Evolutionary conservation across 2,113 vertebrate genomes (phyloP).

Genomic region (Lipophrys pholis): DNA sequence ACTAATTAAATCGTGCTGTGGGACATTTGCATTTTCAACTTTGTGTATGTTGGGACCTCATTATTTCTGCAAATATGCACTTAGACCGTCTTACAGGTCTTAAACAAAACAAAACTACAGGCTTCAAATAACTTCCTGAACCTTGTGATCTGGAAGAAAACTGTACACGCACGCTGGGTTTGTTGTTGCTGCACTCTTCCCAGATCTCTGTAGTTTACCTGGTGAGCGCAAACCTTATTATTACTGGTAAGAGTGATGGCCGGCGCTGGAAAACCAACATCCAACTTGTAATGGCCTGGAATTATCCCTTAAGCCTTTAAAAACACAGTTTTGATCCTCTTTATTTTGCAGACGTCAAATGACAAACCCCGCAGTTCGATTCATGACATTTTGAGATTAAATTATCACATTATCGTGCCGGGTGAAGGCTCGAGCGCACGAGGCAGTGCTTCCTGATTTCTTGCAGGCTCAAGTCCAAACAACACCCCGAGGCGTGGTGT

Average conservation of each 20-base stretch:
- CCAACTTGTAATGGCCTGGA: background rate
- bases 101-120: no score
- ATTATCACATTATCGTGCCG: background rate
- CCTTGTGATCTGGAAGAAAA: no score
- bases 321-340: slow-evolving; percentile 3
- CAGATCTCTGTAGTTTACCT: background rate
- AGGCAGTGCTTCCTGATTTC: background rate
- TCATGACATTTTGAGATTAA: background rate
- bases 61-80: no score
- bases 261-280: background rate
- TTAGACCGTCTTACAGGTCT: no score
- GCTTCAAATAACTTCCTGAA: no score
- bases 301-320: slow-evolving; percentile 4
- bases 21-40: no score
- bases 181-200: background rate
- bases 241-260: background rate
- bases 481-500: slow-evolving; percentile 2
- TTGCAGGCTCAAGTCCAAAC: slow-evolving; percentile 35
- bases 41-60: no score
- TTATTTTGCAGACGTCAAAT: slow-evolving; percentile 2
- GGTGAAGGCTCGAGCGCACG: background rate
- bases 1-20: no score
- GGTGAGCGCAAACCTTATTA: background rate
- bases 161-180: no score
- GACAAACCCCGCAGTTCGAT: background rate